These are phyloP conservation scores for Drosophila pectinifera DNA, from an alignment of 1,140 invertebrate genomes.

Conservation along the genomic window DNA sequence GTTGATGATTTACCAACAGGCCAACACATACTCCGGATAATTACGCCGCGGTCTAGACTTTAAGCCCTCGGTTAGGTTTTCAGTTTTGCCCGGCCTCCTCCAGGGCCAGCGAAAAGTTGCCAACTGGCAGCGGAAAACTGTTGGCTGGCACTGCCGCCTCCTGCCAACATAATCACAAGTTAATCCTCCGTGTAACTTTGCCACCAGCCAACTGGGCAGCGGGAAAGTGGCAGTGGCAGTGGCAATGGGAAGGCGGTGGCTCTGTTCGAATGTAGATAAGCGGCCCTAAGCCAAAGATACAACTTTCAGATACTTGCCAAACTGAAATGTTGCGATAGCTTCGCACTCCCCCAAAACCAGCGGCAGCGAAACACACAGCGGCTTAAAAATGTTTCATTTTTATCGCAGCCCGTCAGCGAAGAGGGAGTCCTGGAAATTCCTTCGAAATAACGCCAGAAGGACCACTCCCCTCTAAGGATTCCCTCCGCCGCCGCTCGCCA, in stretches of 20 bases:
- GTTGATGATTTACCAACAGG: constrained; percentile 36
- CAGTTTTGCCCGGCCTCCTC: constrained; percentile 7
- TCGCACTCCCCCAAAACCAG: constrained; percentile 37
- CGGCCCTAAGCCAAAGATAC: constrained; percentile 61
- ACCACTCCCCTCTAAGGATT: constrained; percentile 14
- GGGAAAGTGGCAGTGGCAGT: background rate
- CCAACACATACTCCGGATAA: constrained; percentile 56
- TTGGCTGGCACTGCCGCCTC: constrained; percentile 15
- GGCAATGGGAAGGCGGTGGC: background rate
- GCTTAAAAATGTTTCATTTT: constrained; percentile 57
- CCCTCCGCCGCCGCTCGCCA: background rate
- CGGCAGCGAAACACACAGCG: constrained; percentile 9
- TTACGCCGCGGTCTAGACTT: constrained; percentile 64
- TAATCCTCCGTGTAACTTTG: constrained; percentile 76
- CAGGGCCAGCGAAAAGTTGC: constrained; percentile 5
- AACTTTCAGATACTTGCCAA: constrained; percentile 53
- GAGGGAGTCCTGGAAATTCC: constrained; percentile 20
- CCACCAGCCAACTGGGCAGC: constrained; percentile 45
- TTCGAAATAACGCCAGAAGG: constrained; percentile 20
- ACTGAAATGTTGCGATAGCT: constrained; percentile 44
- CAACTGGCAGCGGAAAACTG: constrained; percentile 31
- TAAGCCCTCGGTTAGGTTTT: constrained; percentile 50
- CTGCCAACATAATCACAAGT: constrained; percentile 77
- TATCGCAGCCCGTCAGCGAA: constrained; percentile 28
- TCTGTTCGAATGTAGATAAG: constrained; percentile 73